These are phyloP conservation scores for Caenorhabditis doughertyi DNA, from an alignment of 2,888 invertebrate genomes.

Conservation along the genomic window DNA sequence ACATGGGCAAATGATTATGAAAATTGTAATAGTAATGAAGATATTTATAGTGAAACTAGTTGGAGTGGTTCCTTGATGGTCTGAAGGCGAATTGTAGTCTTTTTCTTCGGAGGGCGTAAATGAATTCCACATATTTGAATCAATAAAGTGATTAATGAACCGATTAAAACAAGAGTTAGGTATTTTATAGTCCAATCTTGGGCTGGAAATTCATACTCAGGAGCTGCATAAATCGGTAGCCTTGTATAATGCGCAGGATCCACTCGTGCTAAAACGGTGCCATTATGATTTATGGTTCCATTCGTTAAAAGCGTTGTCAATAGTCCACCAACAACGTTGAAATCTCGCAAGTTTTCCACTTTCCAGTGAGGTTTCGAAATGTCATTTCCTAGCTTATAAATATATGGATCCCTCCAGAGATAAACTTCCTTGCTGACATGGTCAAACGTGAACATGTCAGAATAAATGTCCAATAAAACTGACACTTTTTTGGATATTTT, in stretches of 20 bases:
- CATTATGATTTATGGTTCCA: background rate
- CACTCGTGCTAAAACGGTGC: background rate
- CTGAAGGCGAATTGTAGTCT: too few species aligned
- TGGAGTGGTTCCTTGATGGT: too few species aligned
- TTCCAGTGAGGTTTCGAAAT: background rate
- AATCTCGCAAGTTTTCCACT: background rate
- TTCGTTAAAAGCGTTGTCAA: background rate
- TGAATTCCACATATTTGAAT: too few species aligned
- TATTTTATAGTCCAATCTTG: too few species aligned
- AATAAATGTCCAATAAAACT: background rate
- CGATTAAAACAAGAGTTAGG: too few species aligned
- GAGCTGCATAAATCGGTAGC: background rate
- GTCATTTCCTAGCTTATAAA: background rate
- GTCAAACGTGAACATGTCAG: constrained; percentile 16
- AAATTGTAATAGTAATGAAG: too few species aligned
- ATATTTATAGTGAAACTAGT: too few species aligned
- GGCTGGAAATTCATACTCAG: too few species aligned
- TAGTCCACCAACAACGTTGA: background rate
- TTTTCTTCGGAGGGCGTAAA: too few species aligned
- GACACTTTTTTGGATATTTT: background rate
- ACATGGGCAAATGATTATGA: too few species aligned
- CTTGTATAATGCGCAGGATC: background rate
- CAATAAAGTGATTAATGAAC: too few species aligned
- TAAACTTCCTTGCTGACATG: background rate
- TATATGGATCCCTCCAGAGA: constrained; percentile 9